These are phyloP conservation scores for Pollenia angustigena DNA, from an alignment of 2,888 invertebrate species.

Conservation along the genomic window DNA sequence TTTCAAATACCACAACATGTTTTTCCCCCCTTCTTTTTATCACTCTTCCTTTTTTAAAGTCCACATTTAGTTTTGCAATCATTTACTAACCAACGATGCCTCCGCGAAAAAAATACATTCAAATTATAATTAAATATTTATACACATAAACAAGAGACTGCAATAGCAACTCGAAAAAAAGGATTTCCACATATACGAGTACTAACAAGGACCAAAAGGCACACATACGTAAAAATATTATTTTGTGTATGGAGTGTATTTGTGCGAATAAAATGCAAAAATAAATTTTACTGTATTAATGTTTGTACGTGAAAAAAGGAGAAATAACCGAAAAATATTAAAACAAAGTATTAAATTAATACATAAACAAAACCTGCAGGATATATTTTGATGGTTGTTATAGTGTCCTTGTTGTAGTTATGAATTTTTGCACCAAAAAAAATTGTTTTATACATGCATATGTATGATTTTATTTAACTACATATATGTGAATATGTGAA, in stretches of 20 bases:
- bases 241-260: slow-evolving; percentile 22
- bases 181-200: slow-evolving; percentile 10
- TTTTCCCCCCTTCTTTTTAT: not conserved
- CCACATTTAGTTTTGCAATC: slow-evolving; percentile 38
- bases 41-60: not conserved
- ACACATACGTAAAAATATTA: slow-evolving; percentile 14
- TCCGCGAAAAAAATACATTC: slow-evolving; percentile 65
- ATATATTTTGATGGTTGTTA: slow-evolving; percentile 72
- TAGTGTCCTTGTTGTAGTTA: slow-evolving; percentile 78
- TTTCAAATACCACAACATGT: slow-evolving; percentile 53
- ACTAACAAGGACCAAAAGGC: slow-evolving; percentile 27
- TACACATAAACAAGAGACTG: slow-evolving; percentile 67
- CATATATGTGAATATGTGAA: not conserved
- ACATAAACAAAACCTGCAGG: slow-evolving; percentile 76
- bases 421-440: slow-evolving; percentile 77
- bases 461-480: slow-evolving; percentile 50
- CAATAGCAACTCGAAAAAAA: slow-evolving; percentile 44
- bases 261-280: slow-evolving; percentile 44
- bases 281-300: slow-evolving; percentile 8
- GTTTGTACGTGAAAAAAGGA: not conserved
- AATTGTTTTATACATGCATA: slow-evolving; percentile 34
- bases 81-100: slow-evolving; percentile 48
- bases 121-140: slow-evolving; percentile 74
- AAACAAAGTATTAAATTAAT: slow-evolving; percentile 75
- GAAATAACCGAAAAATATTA: slow-evolving; percentile 25